Evolutionary conservation across 2,888 invertebrate genomes (phyloP), one percentile per base, ranked within the genome.

Genomic region (Hirtodrosophila alboralis): DNA sequence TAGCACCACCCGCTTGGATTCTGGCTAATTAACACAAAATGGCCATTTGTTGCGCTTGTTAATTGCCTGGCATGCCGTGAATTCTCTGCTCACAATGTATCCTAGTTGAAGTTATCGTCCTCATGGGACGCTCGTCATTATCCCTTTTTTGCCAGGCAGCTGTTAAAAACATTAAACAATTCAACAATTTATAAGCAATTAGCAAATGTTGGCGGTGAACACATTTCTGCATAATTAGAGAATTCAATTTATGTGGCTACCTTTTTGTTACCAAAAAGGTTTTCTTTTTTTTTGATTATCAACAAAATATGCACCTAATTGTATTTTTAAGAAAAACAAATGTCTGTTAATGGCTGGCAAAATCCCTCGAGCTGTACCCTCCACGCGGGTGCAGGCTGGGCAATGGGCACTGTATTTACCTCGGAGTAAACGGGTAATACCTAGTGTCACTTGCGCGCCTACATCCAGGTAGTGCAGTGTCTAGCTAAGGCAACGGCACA

Each of bases 151-250:
- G 36, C 43, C 49, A 58, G 77, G 61, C 84, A 77, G 71, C 74
- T 81, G 81, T 47, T 61, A 37, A 64, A 53, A 53, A 48, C 81
- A 72, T 77, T 77, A 61, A 75, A 69, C 78, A 77, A 68, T 74
- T 74, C 53, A 64, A 80, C 74, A 77, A 77, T 81, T 77, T 77
- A 69, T 61, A 80, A 63, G 78, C 72, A 80, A 84, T 80, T 81
- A 69, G 78, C 18, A 64, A 67, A 64, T 57, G 64, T 62, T 70
- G 64, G 37, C 37, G 52, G 10, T 27, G 51, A 6, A 28, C 54
- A 51, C 58, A 58, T 36, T 53, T 27, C 21, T 58, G 71, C 62
- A 71, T 83, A 83, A 77, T 75, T 79, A 71, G 36, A 41, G 51
- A 56, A 72, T 68, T 59, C 45, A 63, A 59, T 71, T 68, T 48